These are phyloP conservation scores for Propithecus perrieri DNA, from an alignment of 2,797 vertebrate genomes.

Conservation along the genomic window DNA sequence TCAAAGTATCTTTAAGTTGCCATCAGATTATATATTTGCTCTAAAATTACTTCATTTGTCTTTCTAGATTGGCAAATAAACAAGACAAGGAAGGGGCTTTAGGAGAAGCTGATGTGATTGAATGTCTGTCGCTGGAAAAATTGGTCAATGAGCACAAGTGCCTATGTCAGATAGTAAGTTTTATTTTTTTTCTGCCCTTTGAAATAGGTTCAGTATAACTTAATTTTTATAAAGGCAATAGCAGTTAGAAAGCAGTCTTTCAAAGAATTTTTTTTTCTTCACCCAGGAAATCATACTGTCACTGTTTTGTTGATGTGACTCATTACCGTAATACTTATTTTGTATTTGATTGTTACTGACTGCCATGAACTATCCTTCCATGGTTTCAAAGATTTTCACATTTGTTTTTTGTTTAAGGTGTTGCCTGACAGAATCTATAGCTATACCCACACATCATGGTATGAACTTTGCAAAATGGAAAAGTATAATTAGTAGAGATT, in stretches of 20 bases:
- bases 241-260: background rate
- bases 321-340: background rate
- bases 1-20: background rate
- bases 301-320: background rate
- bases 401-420: constrained; percentile 27
- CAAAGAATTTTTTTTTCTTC: background rate
- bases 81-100: constrained; percentile 95
- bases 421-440: background rate
- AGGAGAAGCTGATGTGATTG: constrained; percentile 95
- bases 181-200: background rate
- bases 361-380: background rate
- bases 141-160: constrained; percentile 97
- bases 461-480: background rate
- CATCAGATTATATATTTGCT: background rate
- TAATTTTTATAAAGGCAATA: background rate
- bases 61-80: constrained; percentile 94
- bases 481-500: background rate
- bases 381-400: constrained; percentile 3
- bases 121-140: constrained; percentile 94
- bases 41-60: constrained; percentile 30
- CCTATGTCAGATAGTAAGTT: constrained; percentile 96
- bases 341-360: background rate
- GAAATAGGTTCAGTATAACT: background rate
- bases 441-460: background rate
- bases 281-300: background rate